Percentiles rank a stretch among this genome's conserved stretches.
Conservation (phyloP, 2,113 vertebrate species). For the Proteles cristata region DNA sequence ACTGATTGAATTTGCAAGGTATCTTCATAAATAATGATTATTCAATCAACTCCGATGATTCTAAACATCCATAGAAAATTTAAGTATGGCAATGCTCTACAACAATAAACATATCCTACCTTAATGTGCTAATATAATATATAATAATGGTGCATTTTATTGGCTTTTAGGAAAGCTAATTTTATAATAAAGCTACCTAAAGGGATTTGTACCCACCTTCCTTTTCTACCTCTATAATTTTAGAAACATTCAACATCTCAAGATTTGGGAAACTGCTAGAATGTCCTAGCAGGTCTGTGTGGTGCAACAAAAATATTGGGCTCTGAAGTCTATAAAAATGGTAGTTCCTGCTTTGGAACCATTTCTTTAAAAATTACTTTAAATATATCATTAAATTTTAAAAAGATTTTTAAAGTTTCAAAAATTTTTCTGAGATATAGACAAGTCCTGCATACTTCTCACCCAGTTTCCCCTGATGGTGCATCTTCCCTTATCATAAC, state of each 20-base stretch:
- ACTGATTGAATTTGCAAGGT: neutral
- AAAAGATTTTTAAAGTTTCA: neutral
- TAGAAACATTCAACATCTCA: neutral
- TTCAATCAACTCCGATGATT: neutral
- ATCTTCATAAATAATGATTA: neutral
- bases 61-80: neutral
- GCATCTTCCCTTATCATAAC: neutral
- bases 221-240: neutral
- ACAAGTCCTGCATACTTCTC: neutral
- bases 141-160: neutral
- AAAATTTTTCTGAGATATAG: neutral
- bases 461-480: neutral
- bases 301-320: neutral
- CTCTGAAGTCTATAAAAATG: neutral
- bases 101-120: neutral
- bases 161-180: neutral
- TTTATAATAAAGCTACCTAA: neutral
- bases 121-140: neutral
- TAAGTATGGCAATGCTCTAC: neutral
- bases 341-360: neutral
- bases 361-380: neutral
- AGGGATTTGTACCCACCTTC: neutral
- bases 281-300: neutral
- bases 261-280: neutral
- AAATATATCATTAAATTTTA: neutral